Percentiles rank a stretch among this genome's conserved stretches.
Evolutionary conservation across 92 coral and sea anemone species (phyloP).

Genomic region (Palythoa caribaeorum): DNA sequence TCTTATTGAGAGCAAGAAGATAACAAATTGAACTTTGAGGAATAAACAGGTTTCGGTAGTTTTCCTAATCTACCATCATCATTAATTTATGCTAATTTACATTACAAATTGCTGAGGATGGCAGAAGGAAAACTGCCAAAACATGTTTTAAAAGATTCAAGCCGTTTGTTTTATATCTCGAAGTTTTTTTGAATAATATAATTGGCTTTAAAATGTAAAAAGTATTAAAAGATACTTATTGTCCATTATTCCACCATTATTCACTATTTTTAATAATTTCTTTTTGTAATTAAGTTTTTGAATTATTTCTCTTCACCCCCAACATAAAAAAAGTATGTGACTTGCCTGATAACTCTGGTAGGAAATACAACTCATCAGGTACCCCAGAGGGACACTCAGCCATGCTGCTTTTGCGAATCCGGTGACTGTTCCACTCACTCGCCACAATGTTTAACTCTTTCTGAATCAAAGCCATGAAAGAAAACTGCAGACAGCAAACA

Average conservation of each 20-base stretch:
- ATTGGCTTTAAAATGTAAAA: not conserved
- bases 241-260: conserved; percentile 9
- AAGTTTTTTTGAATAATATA: not conserved
- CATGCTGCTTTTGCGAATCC: conserved; percentile 55
- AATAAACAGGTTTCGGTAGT: conserved; percentile 2
- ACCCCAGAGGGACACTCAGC: conserved; percentile 65
- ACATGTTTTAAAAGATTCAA: not conserved
- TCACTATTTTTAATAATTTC: not conserved
- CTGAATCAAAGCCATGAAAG: conserved; percentile 52
- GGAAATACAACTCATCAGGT: conserved; percentile 64
- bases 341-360: conserved; percentile 52
- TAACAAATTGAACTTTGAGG: not conserved
- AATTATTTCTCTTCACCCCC: conserved; percentile 24
- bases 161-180: not conserved
- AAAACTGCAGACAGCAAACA: conserved; percentile 42
- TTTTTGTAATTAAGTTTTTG: not conserved
- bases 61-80: conserved; percentile 11
- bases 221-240: not conserved
- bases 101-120: conserved; percentile 19
- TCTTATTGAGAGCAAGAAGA: not conserved
- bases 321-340: conserved; percentile 29
- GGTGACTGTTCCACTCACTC: conserved; percentile 57
- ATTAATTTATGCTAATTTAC: not conserved
- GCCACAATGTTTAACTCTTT: conserved; percentile 56
- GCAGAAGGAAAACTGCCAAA: conserved; percentile 5